These are phyloP conservation scores for Cheilosia vulpina DNA, from an alignment of 2,888 invertebrate species.

Conservation along the genomic window DNA sequence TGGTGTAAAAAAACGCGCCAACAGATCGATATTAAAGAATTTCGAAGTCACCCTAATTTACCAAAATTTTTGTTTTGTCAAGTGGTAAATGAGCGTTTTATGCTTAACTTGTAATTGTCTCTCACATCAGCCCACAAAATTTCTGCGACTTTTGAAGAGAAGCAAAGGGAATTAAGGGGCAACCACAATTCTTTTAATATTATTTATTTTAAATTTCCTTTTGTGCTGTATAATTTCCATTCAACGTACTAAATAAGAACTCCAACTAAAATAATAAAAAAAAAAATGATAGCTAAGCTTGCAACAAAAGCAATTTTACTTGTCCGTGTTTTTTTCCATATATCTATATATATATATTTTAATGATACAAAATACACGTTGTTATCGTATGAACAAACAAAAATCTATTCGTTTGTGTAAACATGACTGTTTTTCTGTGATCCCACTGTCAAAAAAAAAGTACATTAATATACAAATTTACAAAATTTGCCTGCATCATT, in stretches of 20 bases:
- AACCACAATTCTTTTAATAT: too few relatives aligned
- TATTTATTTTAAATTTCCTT: constrained; percentile 4
- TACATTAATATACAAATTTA: constrained; percentile 15
- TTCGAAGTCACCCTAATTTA: too few relatives aligned
- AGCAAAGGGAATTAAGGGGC: too few relatives aligned
- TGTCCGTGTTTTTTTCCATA: constrained; percentile 34
- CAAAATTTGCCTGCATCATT: constrained; percentile 75
- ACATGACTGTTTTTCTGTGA: constrained; percentile 65
- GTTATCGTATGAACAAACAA: constrained; percentile 39
- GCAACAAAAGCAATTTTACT: constrained; percentile 34
- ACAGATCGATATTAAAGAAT: too few relatives aligned
- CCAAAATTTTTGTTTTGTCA: too few relatives aligned
- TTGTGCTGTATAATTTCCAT: constrained; percentile 3
- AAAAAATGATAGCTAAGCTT: constrained; percentile 44
- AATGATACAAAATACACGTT: constrained; percentile 30
- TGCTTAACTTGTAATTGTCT: too few relatives aligned
- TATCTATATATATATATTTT: constrained; percentile 1
- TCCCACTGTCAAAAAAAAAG: constrained; percentile 62
- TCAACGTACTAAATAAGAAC: constrained; percentile 56
- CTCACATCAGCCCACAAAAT: too few relatives aligned
- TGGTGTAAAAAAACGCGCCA: too few relatives aligned
- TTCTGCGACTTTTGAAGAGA: too few relatives aligned
- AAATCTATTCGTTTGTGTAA: constrained; percentile 58
- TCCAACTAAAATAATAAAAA: constrained; percentile 18
- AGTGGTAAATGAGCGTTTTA: too few relatives aligned